Evolutionary conservation across 1,140 invertebrate genomes (phyloP).

Genomic region (Bilobella aurantiaca): DNA sequence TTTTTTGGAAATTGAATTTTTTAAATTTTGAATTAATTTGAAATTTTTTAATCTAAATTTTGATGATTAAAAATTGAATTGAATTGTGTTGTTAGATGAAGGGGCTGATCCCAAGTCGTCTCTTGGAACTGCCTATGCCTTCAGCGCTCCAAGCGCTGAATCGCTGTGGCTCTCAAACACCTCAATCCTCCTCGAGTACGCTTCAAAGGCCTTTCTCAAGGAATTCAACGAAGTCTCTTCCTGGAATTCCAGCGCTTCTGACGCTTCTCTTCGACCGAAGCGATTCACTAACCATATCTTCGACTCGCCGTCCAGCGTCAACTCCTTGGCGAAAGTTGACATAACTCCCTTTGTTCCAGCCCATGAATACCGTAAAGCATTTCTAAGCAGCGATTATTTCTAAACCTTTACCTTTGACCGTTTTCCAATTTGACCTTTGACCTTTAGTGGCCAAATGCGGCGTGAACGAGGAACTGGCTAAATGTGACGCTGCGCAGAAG

Average conservation of each 20-base stretch:
- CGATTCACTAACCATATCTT: constrained; percentile 7
- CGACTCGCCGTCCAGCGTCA: neutral
- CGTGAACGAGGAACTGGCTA: constrained; percentile 39
- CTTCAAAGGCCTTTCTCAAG: constrained; percentile 61
- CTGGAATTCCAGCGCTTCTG: neutral
- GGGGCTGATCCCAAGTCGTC: constrained; percentile 72
- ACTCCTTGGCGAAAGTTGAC: constrained; percentile 55
- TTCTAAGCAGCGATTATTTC: neutral
- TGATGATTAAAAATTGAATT: no score
- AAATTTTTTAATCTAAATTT: neutral
- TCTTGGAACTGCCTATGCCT: constrained; percentile 71
- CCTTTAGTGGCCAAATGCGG: constrained; percentile 27
- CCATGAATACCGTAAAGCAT: neutral
- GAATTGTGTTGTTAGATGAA: constrained; percentile 41
- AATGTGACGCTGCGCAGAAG: constrained; percentile 66
- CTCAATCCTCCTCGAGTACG: constrained; percentile 75
- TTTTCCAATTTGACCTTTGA: neutral
- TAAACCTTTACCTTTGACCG: neutral
- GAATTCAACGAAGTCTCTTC: neutral
- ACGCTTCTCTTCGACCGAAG: no score
- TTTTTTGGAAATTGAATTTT: constrained; percentile 3
- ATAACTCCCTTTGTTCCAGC: constrained; percentile 46
- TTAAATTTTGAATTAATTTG: neutral
- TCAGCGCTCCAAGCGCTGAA: constrained; percentile 73
- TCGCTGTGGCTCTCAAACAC: constrained; percentile 70